Evolutionary conservation across 92 coral and sea anemone genomes (phyloP).

Genomic region (Porites divaricata): DNA sequence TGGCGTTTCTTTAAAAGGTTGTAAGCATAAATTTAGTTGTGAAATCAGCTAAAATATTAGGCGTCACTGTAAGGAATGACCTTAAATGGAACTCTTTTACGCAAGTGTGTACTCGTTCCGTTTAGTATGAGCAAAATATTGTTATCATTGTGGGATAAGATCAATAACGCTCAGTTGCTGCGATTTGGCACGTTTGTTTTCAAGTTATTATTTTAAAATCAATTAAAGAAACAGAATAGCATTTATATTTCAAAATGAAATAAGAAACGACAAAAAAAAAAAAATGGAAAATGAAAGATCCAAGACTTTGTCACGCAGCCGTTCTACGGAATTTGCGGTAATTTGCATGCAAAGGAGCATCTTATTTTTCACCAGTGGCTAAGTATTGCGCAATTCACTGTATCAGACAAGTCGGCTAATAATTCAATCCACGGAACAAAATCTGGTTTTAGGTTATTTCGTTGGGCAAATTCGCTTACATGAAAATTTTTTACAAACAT

Average conservation of each 20-base stretch:
- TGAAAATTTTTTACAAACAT: too few species aligned
- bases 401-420: too few species aligned
- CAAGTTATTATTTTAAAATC: not conserved
- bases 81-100: too few species aligned
- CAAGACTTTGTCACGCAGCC: slow-evolving; percentile 13
- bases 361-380: not conserved
- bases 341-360: not conserved
- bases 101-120: too few species aligned
- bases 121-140: not conserved
- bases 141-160: slow-evolving; percentile 48
- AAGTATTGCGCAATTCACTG: not conserved
- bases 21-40: too few species aligned
- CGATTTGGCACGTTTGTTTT: not conserved
- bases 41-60: too few species aligned
- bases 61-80: too few species aligned
- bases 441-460: too few species aligned
- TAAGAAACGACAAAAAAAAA: not conserved
- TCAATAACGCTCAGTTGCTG: not conserved
- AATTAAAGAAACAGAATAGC: not conserved
- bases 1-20: too few species aligned
- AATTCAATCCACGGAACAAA: too few species aligned
- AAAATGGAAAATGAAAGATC: not conserved
- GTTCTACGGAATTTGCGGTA: not conserved
- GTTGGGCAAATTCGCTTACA: too few species aligned
- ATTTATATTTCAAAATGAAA: not conserved